A percentile compares a stretch with the other conserved stretches of the same genome.
Conservation (phyloP, 2,113 vertebrate species). For the Mastomys natalensis region DNA sequence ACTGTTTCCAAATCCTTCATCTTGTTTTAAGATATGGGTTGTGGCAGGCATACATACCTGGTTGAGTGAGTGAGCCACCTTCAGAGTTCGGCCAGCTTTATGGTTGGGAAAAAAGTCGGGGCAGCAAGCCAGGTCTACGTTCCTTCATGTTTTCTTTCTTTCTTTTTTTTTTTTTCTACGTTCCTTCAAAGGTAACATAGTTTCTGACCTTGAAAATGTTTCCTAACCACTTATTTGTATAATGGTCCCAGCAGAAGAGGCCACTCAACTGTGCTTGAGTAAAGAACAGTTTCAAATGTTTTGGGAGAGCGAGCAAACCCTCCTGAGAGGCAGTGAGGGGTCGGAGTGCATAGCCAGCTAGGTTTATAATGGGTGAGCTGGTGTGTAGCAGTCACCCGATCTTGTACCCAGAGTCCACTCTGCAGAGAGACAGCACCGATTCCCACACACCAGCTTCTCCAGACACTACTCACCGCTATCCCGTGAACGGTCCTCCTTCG, state of each 20-base stretch:
- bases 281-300: neutral
- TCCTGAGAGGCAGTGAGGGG: neutral
- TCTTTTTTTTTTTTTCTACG: no score
- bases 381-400: fast-evolving
- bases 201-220: neutral
- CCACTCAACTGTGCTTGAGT: neutral
- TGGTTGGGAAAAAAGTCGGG: neutral
- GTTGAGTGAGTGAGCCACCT: neutral
- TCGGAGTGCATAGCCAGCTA: neutral
- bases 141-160: no score
- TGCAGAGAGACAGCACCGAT: neutral
- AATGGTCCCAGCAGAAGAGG: neutral
- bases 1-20: conserved; percentile 48
- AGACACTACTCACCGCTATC: conserved; percentile 80
- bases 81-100: neutral
- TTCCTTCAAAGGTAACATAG: neutral
- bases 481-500: conserved; percentile 88
- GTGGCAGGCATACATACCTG: neutral
- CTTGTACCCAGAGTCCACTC: neutral
- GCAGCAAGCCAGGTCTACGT: neutral
- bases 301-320: neutral
- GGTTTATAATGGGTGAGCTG: neutral
- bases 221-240: neutral
- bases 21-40: conserved; percentile 39
- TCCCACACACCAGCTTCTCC: neutral